phyloP scores from a whole-genome alignment of 53 echinoderm and acorn worm species.

The Patiria pectinifera region DNA sequence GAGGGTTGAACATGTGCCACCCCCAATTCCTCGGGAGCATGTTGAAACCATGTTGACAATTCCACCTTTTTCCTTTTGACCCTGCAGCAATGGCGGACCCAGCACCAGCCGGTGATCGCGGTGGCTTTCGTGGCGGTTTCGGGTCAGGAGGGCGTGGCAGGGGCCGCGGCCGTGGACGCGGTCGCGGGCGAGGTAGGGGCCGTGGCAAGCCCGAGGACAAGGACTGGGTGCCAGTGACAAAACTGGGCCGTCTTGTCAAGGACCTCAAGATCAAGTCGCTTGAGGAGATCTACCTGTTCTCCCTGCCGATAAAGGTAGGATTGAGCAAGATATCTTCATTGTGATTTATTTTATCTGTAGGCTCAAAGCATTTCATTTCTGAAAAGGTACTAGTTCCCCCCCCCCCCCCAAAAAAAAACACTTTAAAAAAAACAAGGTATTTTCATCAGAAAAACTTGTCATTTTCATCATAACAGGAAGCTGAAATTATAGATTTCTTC shows the following conservation, averaged over 20 bases:
- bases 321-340: neutral
- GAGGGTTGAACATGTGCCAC: too few species aligned
- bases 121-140: constrained; percentile 98
- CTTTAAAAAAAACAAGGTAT: neutral
- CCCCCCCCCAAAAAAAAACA: too few species aligned
- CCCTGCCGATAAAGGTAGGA: constrained; percentile 91
- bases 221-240: constrained; percentile 98
- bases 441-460: too few species aligned
- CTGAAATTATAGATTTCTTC: constrained; percentile 99
- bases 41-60: neutral
- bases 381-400: too few species aligned
- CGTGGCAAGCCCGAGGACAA: constrained; percentile 98
- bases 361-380: too few species aligned
- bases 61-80: neutral
- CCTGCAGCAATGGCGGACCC: constrained; percentile 96
- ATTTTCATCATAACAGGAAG: constrained; percentile 65
- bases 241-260: constrained; percentile 95
- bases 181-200: constrained; percentile 93
- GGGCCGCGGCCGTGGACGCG: constrained; percentile 81
- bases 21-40: neutral
- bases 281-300: constrained; percentile 97
- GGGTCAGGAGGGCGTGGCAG: constrained; percentile 84
- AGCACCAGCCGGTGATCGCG: constrained; percentile 95
- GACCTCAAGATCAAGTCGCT: constrained; percentile 98
- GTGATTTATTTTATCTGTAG: neutral